Percentiles rank a stretch among this genome's conserved stretches.
phyloP scores from a whole-genome alignment of 2,113 vertebrate genomes.

The Eptesicus fuscus region DNA sequence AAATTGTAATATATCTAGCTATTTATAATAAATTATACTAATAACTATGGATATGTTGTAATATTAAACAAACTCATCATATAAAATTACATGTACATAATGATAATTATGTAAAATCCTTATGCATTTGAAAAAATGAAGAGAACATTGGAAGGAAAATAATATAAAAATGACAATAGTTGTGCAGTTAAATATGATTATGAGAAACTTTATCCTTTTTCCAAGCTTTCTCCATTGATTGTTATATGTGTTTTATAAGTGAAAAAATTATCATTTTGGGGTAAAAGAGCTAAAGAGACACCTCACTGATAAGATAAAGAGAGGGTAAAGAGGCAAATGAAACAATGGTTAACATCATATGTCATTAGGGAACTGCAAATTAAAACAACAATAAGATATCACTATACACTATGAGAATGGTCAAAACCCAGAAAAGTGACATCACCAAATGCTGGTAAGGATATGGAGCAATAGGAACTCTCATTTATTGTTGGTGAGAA shows the following conservation, averaged over 20 bases:
- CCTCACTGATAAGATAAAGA: not conserved
- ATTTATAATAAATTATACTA: not conserved
- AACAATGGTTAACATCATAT: not conserved
- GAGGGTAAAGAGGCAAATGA: not conserved
- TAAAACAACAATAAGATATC: not conserved
- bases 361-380: not conserved
- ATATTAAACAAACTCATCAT: not conserved
- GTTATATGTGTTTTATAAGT: constrained; percentile 3
- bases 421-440: not conserved
- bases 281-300: not conserved
- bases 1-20: not conserved
- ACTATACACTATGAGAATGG: not conserved
- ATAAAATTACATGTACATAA: not conserved
- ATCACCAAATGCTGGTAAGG: not conserved
- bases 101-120: not conserved
- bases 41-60: not conserved
- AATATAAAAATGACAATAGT: not conserved
- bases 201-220: not conserved
- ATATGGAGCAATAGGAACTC: not conserved
- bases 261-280: not conserved
- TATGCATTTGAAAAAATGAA: not conserved
- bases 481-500: not conserved
- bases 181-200: not conserved
- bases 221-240: not conserved
- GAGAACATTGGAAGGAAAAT: not conserved